Conservation (phyloP, 2,797 vertebrate genomes). For the Sebastes hubbsi region DNA sequence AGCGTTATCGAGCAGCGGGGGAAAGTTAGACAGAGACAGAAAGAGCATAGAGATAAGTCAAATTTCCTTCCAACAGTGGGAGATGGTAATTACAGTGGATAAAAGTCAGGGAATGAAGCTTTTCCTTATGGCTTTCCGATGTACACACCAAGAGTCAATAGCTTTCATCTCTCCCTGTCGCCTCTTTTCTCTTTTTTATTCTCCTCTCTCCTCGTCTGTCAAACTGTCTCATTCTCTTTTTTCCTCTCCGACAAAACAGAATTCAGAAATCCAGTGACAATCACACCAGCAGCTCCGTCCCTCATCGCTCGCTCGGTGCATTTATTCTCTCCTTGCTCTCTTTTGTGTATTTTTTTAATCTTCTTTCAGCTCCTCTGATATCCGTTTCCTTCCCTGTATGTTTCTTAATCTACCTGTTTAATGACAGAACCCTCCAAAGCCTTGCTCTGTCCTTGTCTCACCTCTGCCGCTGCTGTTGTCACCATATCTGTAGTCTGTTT, state of each 20-base stretch:
- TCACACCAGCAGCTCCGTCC: constrained; percentile 2
- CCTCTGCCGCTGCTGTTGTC: neutral
- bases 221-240: constrained; percentile 21
- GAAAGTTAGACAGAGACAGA: constrained; percentile 26
- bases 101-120: constrained; percentile 56
- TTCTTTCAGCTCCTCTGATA: constrained; percentile 10
- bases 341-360: constrained; percentile 15
- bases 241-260: constrained; percentile 7
- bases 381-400: neutral
- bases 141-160: constrained; percentile 46
- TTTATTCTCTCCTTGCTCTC: neutral
- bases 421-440: neutral
- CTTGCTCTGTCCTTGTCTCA: neutral
- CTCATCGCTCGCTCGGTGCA: neutral
- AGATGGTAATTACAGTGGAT: constrained; percentile 66
- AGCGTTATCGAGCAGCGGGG: constrained; percentile 35
- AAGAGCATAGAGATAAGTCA: constrained; percentile 50
- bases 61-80: constrained; percentile 44
- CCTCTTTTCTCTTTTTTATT: neutral
- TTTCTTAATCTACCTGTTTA: neutral
- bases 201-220: constrained; percentile 10
- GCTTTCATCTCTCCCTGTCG: constrained; percentile 44
- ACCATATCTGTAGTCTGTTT: neutral
- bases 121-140: constrained; percentile 47
- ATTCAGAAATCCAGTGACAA: constrained; percentile 25